Base-by-base conservation (phyloP, 2,113 vertebrate genomes). In the Plecotus auritus region DNA sequence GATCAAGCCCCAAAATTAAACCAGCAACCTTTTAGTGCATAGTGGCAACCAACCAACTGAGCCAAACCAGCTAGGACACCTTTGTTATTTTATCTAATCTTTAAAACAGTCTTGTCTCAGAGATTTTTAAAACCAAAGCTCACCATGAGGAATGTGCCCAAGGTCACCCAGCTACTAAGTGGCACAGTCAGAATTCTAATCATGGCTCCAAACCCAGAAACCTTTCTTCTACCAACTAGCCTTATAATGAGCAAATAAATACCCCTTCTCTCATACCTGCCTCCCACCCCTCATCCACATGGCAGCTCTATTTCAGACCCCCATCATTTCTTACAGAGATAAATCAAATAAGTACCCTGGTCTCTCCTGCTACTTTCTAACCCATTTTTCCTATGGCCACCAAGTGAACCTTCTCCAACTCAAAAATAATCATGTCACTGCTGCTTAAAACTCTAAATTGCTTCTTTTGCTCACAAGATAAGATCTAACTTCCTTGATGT, bases 241-340 rank as follows among this genome's bases (percentile, higher is more conserved):
- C 20, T 72, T 42, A 20, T 5, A 10, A 3, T 22, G 72, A 45
- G 35, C 45, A 26, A 37, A 37, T 2, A 20, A 45, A 37, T 1
- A 11, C 4, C 1, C 7, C 13, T 56, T n/a, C 9, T 80, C 35
- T 23, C 17, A 40, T 8, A 14, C 6, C 5, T 32, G 4, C 32
- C 13, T 18, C 77, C 4, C 42, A 13, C 0, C 6, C 23, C n/a
- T 16, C 7, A 1, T 5, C 30, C 17, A 22, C 18, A 17, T 0
- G 13, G 3, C 5, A 6, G 10, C 59, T 47, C 32, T 56, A 80
- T 17, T 59, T 32, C 51, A 32, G 80, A 22, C 13, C 3, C 40
- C 9, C 12, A 2, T 26, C 10, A 1, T 54, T 78, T 77, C n/a
- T 90, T 40, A 37, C 7, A 70, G n/a, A 89, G 28, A 3, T 9